Conservation (phyloP, 2,888 invertebrate genomes). For the Tipula vernalis region DNA sequence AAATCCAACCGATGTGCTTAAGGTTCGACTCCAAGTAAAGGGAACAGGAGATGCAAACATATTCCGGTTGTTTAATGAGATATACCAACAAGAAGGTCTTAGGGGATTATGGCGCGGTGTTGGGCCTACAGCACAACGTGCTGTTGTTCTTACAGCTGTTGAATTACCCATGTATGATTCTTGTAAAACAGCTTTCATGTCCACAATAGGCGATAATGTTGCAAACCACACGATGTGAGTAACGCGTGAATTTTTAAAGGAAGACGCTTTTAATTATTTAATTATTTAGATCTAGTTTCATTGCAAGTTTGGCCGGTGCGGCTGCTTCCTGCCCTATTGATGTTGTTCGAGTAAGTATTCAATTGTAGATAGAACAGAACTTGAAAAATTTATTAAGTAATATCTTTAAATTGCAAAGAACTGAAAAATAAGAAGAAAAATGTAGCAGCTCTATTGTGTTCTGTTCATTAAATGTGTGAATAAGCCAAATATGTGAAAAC, state of each 20-base stretch:
- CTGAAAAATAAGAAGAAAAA: too few species aligned
- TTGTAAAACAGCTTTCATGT: constrained; percentile 62
- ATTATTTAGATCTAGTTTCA: constrained; percentile 65
- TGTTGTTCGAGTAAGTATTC: constrained; percentile 64
- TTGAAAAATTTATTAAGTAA: too few species aligned
- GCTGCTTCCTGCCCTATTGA: constrained; percentile 90
- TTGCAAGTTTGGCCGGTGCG: constrained; percentile 86
- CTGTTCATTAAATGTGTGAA: too few species aligned
- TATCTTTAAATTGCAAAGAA: too few species aligned
- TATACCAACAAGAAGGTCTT: constrained; percentile 71
- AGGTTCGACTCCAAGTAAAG: constrained; percentile 80
- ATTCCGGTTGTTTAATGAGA: constrained; percentile 66
- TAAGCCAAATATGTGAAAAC: neutral
- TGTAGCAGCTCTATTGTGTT: too few species aligned
- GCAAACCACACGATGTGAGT: constrained; percentile 74
- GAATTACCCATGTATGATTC: constrained; percentile 90
- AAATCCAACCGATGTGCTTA: constrained; percentile 91
- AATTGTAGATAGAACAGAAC: neutral
- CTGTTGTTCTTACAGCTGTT: constrained; percentile 85
- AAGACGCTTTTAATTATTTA: constrained; percentile 13
- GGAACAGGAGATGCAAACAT: constrained; percentile 46
- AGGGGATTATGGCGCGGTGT: constrained; percentile 66
- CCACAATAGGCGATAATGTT: constrained; percentile 62
- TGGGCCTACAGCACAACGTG: constrained; percentile 38
- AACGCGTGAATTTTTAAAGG: neutral